Evolutionary conservation across 2,113 vertebrate species (phyloP).

Genomic region (Erythrolamprus reginae): DNA sequence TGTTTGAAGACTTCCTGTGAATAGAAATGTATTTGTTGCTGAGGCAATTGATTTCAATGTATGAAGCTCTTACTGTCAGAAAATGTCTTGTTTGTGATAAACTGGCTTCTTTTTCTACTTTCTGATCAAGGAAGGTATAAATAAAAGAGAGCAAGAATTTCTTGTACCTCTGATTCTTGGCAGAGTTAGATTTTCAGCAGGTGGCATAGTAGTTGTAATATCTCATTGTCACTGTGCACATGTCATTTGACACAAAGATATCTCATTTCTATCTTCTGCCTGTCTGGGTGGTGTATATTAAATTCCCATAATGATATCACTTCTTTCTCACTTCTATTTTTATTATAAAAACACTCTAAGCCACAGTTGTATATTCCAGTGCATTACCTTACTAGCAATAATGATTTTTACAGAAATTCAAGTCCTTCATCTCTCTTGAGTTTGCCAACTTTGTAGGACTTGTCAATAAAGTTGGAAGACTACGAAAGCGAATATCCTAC

Average conservation of each 20-base stretch:
- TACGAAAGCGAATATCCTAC: background rate
- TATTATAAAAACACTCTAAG: background rate
- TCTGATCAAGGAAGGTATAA: background rate
- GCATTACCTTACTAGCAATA: background rate
- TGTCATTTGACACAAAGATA: background rate
- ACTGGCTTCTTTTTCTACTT: background rate
- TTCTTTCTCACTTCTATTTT: background rate
- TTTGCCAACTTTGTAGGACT: background rate
- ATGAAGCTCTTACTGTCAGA: background rate
- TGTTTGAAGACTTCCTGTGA: background rate
- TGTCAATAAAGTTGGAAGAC: background rate
- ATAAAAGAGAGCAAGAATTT: background rate
- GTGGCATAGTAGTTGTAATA: background rate
- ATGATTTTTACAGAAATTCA: background rate
- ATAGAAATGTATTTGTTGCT: background rate
- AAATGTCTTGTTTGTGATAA: background rate
- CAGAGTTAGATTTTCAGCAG: background rate
- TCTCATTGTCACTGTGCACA: background rate
- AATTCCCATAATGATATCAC: background rate
- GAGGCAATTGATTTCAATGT: background rate
- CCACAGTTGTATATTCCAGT: background rate
- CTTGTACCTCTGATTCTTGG: background rate
- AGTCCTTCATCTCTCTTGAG: background rate
- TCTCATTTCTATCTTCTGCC: background rate
- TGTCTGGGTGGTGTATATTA: background rate